These are phyloP conservation scores for Bombus impatiens DNA, from an alignment of 1,140 invertebrate species.

Conservation along the genomic window DNA sequence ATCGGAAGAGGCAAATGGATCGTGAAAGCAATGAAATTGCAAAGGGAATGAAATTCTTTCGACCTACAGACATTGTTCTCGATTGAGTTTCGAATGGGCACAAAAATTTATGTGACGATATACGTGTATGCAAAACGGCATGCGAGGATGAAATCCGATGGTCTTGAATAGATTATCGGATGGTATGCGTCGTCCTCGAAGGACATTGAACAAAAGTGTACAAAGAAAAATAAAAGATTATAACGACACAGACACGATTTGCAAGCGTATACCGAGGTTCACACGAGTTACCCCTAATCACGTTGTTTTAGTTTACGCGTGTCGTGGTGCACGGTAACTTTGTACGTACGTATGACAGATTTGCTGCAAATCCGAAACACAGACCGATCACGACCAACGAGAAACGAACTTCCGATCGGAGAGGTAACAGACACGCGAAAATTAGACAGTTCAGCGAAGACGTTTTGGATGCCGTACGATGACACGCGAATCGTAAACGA, in stretches of 20 bases:
- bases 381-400: background rate
- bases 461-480: background rate
- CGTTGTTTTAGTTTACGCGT: background rate
- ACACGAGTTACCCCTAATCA: background rate
- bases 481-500: background rate
- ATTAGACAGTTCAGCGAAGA: background rate
- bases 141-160: background rate
- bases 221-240: background rate
- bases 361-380: background rate
- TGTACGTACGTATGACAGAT: background rate
- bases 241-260: background rate
- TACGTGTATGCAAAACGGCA: background rate
- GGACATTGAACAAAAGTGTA: no score
- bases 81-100: background rate
- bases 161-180: background rate
- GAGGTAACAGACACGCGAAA: background rate
- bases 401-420: background rate
- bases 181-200: background rate
- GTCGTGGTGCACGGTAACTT: background rate
- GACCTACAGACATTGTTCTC: constrained; percentile 2
- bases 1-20: constrained; percentile 39
- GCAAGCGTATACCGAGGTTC: background rate
- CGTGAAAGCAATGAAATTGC: constrained; percentile 19
- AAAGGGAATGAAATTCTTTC: constrained; percentile 12
- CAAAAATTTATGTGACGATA: background rate